A percentile compares a stretch with the other conserved stretches of the same genome.
Evolutionary conservation across 2,113 vertebrate genomes (phyloP).

Genomic region (Cavia porcellus): DNA sequence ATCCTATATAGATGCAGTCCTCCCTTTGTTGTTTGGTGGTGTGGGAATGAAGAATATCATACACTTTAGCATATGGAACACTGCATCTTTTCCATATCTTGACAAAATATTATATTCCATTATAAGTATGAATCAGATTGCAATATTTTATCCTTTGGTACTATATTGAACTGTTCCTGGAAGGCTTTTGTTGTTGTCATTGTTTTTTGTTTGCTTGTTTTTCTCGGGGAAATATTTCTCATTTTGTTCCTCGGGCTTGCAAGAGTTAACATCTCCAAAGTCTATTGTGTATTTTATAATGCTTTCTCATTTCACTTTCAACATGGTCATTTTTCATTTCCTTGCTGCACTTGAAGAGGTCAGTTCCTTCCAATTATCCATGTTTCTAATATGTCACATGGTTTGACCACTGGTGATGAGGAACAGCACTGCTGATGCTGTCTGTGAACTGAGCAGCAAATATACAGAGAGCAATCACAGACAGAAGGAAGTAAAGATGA

Average conservation of each 20-base stretch:
- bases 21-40: not conserved
- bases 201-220: not conserved
- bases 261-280: not conserved
- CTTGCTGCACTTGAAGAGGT: not conserved
- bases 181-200: not conserved
- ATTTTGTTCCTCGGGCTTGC: not conserved
- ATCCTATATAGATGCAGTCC: not conserved
- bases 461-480: not conserved
- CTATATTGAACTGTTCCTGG: not conserved
- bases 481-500: not conserved
- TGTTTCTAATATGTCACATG: not conserved
- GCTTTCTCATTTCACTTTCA: not conserved
- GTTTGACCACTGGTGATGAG: not conserved
- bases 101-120: not conserved
- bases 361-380: not conserved
- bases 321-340: not conserved
- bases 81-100: not conserved
- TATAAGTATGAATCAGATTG: not conserved
- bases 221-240: not conserved
- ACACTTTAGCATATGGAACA: not conserved
- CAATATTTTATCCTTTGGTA: not conserved
- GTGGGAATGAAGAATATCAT: not conserved
- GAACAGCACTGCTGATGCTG: not conserved
- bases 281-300: not conserved
- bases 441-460: not conserved